Percentiles rank a stretch among this genome's conserved stretches.
Evolutionary conservation across 2,113 vertebrate genomes (phyloP).

Genomic region (Elephantulus edwardii): DNA sequence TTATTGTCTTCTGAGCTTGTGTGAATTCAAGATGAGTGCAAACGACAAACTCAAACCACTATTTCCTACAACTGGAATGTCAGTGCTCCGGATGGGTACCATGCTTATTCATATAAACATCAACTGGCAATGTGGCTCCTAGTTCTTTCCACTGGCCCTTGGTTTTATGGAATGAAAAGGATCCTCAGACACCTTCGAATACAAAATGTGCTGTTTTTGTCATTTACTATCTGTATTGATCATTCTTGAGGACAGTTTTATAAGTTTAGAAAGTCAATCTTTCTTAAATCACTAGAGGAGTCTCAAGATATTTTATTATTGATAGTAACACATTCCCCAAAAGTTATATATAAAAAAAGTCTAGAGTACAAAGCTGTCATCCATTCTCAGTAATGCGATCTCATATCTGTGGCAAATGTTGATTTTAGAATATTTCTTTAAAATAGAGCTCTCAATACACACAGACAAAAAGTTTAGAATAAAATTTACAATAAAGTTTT

Average conservation of each 20-base stretch:
- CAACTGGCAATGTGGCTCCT: background rate
- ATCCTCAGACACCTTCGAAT: background rate
- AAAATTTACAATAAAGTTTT: too few relatives aligned
- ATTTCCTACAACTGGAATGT: background rate
- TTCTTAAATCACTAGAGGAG: background rate
- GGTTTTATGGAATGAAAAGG: background rate
- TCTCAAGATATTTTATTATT: background rate
- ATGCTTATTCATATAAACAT: background rate
- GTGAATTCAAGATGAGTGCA: background rate
- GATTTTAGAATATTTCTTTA: slow-evolving; percentile 7
- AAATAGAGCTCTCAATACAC: too few relatives aligned
- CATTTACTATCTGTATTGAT: background rate
- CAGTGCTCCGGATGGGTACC: background rate
- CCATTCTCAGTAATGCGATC: background rate
- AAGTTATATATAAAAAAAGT: background rate
- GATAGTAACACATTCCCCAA: background rate
- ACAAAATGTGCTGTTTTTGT: background rate
- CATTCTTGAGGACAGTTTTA: background rate
- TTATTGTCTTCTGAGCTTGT: background rate
- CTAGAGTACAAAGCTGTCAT: too few relatives aligned
- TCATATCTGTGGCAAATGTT: background rate
- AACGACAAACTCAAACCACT: background rate
- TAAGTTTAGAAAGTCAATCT: background rate
- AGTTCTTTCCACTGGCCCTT: background rate
- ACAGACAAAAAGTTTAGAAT: too few relatives aligned